Evolutionary conservation across 2,797 vertebrate genomes (phyloP), one percentile per base, ranked within the genome.

Genomic region (Cyprinodon diabolis): DNA sequence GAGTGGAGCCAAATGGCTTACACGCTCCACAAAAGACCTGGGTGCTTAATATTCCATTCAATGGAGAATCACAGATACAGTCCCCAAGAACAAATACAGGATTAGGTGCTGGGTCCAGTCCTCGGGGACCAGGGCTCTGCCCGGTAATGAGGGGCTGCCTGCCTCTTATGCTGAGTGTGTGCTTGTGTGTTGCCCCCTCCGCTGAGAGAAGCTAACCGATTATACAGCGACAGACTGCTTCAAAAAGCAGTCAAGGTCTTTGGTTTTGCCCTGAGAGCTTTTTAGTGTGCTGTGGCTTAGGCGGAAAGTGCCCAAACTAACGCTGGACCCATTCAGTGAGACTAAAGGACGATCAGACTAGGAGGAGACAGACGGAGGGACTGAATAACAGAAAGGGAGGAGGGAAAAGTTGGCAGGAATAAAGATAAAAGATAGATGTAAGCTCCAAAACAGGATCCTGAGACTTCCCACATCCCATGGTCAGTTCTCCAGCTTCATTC

Each of bases 21-120:
- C 92, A 94, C 89, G 91, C 91, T 93, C 92, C 91, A 93, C 91
- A 93, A 92, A 94, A 93, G 92, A 93, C 91, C 89, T 87, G 88
- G 90, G 91, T 91, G 93, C 90, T 93, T 93, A 92, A 94, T 94
- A 94, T 94, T 94, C 92, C 90, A 94, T 93, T 94, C 92, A 94
- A 94, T 90, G 86, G 90, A 93, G 91, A 94, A 94, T 94, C 91
- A 94, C 92, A 94, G 92, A 94, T 93, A 93, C 92, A 92, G 91
- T 93, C 91, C 91, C 82, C 86, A 89, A 92, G 92, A 94, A 95
- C 93, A 94, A 95, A 95, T 93, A 94, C 91, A 90, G 93, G 90
- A 94, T 94, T 93, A 92, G 90, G 91, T 92, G 91, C 88, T 75
- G 88, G 88, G 86, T 91, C 91, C 90, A 86, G 90, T 92, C 93